A percentile compares a stretch with the other conserved stretches of the same genome.
Conservation (phyloP, 2,113 vertebrate genomes). For the Chaetorhynchus papuensis region DNA sequence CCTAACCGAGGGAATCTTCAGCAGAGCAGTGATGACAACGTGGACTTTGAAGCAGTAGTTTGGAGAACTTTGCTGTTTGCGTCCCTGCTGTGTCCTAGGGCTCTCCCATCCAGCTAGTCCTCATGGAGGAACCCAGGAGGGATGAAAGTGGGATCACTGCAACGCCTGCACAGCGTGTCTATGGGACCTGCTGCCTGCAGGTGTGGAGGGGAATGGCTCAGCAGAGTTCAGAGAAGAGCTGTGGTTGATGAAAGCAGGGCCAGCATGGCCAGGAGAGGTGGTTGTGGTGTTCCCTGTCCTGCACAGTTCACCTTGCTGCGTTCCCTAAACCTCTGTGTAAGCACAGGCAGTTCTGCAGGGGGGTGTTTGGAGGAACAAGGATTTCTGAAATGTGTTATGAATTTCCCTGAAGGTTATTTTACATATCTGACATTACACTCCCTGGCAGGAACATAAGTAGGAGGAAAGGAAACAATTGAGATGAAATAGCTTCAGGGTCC, state of each 20-base stretch:
- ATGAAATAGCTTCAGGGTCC: neutral
- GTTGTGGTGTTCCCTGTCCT: neutral
- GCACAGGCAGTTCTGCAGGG: neutral
- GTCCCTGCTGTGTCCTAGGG: neutral
- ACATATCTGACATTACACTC: neutral
- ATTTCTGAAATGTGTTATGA: neutral
- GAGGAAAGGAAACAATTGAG: constrained; percentile 3
- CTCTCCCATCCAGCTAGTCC: neutral
- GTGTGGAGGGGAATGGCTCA: neutral
- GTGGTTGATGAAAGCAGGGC: neutral
- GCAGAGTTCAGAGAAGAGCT: neutral
- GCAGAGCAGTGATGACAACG: neutral
- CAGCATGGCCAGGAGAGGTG: neutral
- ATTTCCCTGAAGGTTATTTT: neutral
- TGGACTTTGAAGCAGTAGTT: neutral
- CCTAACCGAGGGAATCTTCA: neutral
- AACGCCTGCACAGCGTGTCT: neutral
- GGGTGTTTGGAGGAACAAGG: neutral
- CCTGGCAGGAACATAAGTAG: neutral
- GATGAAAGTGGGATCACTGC: neutral
- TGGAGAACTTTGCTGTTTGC: neutral
- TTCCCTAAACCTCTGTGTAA: neutral
- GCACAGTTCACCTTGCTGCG: neutral
- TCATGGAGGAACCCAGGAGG: neutral
- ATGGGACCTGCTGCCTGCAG: neutral